Percentiles rank a stretch among this genome's conserved stretches.
phyloP scores from a whole-genome alignment of 2,888 invertebrate species.

The Archips crataeganus region DNA sequence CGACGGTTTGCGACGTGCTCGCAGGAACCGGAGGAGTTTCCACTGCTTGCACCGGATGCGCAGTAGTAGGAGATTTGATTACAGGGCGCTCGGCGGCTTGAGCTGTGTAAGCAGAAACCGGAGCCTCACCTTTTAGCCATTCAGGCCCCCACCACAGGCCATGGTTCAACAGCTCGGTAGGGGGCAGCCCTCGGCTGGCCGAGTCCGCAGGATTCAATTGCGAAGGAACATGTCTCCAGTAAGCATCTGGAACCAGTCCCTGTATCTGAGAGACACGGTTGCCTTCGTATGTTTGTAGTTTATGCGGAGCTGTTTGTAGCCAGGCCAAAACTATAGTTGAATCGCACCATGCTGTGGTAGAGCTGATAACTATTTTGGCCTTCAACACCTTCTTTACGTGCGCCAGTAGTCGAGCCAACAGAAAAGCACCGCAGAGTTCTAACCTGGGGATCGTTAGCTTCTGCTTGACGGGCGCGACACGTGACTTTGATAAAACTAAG shows the following conservation, averaged over 20 bases:
- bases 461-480: conserved; percentile 22
- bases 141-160: conserved; percentile 7
- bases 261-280: conserved; percentile 16
- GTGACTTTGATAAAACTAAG: conserved; percentile 9
- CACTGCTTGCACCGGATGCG: not conserved
- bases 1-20: not conserved
- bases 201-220: conserved; percentile 3
- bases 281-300: conserved; percentile 4
- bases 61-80: not conserved
- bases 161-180: not conserved
- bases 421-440: conserved; percentile 15
- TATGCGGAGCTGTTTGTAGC: conserved; percentile 4
- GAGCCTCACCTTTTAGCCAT: not conserved
- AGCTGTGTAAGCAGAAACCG: not conserved
- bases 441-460: conserved; percentile 17
- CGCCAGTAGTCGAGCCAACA: not conserved
- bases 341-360: conserved; percentile 11
- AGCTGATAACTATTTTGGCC: not conserved
- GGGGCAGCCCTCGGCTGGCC: conserved; percentile 3
- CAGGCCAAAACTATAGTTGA: conserved; percentile 6
- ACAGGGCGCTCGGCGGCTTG: not conserved
- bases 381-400: not conserved
- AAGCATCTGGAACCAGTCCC: not conserved
- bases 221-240: conserved; percentile 6
- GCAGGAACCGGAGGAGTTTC: not conserved